Base-by-base conservation (phyloP, 2,888 invertebrate species). In the Eupithecia tripunctaria region DNA sequence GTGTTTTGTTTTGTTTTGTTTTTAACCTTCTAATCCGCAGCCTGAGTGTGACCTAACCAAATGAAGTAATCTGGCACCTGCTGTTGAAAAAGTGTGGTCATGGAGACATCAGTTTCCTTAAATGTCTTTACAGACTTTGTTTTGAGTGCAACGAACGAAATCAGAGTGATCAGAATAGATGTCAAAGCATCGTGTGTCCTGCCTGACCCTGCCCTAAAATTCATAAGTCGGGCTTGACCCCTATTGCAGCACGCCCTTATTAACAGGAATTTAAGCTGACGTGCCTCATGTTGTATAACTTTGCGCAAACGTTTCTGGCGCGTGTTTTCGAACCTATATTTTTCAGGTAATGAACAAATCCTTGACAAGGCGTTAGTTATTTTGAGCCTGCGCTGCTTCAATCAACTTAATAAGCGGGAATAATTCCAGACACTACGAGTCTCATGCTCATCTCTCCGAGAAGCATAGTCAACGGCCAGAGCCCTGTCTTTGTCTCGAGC, bases 21-120 rank as follows among this genome's bases (percentile, higher is more conserved):
- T n/a, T 65, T 74, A 71, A 74, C 65, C 43, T n/a, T 60, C 27
- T 68, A 74, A 68, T 47, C 68, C 68, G 29, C 68, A 70, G 68
- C 68, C 51, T 67, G 60, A 36, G 64, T 29, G 65, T 47, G 38
- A 64, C 43, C 32, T 60, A 64, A 64, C 43, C 41, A 67, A 67
- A 67, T 60, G 32, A 60, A 27, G 27, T 59, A 25, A 14, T 59
- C 21, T 29, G 18, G 47, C 47, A 47, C 0, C 43, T 47, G 47
- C 47, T 47, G 47, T 43, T 43, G 43, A 43, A 43, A n/a, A 43
- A n/a, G 43, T n/a, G 43, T 7, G 7, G 7, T 43, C 43, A 3
- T n/a, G 43, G 43, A 43, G 43, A 43, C 7, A 43, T 18, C 18
- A 43, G 6, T 43, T 18, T n/a, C n/a, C 43, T 43, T 18, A n/a